Evolutionary conservation across 1,140 invertebrate species (phyloP), one percentile per base, ranked within the genome.

Genomic region (Papilio polytes): DNA sequence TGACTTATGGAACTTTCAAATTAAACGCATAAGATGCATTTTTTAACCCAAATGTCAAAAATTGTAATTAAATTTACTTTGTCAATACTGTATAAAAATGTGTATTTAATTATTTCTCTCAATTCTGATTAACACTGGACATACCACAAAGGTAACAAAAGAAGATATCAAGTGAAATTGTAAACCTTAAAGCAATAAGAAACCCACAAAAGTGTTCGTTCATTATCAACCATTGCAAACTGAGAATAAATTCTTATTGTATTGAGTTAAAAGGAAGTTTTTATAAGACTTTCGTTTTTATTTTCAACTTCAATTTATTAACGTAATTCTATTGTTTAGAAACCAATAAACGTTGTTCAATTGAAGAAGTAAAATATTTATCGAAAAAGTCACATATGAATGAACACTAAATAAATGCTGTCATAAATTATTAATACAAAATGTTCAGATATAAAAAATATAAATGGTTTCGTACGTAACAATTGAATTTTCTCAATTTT

Each of bases 161-260:
- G 76, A 63, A 48, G 4, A 41, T 31, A 53, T 77, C 74, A 22
- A 77, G 18, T 77, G 74, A 78, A 78, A 78, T 78, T 63, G 76
- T 78, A 78, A 63, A 56, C 31, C 76, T 31, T 63, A 53, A 56
- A 36, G 36, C 56, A 78, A 78, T 63, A 78, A 78, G 76, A 77
- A 77, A 53, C 53, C 56, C 13, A 63, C 56, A 46, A 78, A 78
- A 78, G 66, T 78, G 18, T 53, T 18, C n/a, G n/a, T 36, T 56
- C 56, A 63, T 78, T 78, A 63, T 63, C 56, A 44, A 36, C 36
- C 26, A 18, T 31, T 41, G 76, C 31, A 63, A 63, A 63, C 36
- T 41, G 44, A 26, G 51, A 77, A 77, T 56, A 31, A 26, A 77
- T 56, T 44, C 18, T 22, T 59, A 20, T 36, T 78, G 53, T 63